Conservation (phyloP, 1,140 invertebrate genomes). For the Polypedilum vanderplanki region DNA sequence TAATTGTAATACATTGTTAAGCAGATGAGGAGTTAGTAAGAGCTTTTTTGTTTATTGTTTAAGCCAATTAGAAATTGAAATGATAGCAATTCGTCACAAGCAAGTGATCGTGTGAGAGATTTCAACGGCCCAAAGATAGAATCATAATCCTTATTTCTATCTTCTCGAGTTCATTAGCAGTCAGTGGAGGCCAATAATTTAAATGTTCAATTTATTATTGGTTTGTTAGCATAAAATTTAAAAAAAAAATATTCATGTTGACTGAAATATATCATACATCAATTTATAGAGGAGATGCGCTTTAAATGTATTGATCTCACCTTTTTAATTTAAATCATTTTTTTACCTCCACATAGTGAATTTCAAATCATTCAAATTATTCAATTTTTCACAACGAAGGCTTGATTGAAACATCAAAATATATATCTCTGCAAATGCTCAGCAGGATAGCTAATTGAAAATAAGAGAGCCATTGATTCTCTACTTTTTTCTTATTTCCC, state of each 20-base stretch:
- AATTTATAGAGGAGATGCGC: no score
- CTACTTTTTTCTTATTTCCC: background rate
- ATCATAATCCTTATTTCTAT: background rate
- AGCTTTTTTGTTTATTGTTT: background rate
- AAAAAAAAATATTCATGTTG: no score
- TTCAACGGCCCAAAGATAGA: conserved; percentile 1
- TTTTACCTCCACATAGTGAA: background rate
- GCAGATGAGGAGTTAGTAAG: background rate
- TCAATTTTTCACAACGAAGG: background rate
- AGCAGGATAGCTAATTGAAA: background rate
- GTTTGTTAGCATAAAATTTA: no score
- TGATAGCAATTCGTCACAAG: conserved; percentile 3
- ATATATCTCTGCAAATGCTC: conserved; percentile 12
- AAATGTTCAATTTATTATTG: background rate
- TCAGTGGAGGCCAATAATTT: background rate
- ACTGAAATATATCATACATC: no score
- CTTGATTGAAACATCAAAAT: conserved; percentile 19
- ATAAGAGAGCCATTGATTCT: conserved; percentile 18
- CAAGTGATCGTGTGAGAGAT: background rate
- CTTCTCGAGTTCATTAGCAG: conserved; percentile 6
- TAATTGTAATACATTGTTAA: background rate
- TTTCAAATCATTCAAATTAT: conserved; percentile 1
- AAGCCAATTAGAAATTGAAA: conserved; percentile 4
- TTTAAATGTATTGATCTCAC: no score
- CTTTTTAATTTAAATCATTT: no score